Conservation (phyloP, 2,888 invertebrate genomes). For the Mantis religiosa region DNA sequence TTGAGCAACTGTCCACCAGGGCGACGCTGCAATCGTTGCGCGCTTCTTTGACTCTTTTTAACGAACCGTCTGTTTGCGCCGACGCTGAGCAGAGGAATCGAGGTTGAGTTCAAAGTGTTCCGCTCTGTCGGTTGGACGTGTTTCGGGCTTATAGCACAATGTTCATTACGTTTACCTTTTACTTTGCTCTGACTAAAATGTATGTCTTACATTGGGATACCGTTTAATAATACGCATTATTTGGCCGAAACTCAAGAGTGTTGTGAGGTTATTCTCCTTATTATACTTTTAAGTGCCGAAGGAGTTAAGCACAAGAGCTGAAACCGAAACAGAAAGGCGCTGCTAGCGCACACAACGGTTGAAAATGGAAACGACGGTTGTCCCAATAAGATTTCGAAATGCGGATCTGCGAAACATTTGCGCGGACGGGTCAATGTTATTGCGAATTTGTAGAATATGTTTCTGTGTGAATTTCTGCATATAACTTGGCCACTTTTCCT, state of each 20-base stretch:
- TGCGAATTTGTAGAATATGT: background rate
- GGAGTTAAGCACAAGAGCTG: background rate
- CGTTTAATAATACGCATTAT: background rate
- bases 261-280: background rate
- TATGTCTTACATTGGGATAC: background rate
- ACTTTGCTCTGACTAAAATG: background rate
- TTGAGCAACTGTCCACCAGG: constrained; percentile 3
- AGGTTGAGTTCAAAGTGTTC: background rate
- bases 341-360: background rate
- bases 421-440: background rate
- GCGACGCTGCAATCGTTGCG: constrained; percentile 7
- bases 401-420: background rate
- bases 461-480: background rate
- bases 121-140: background rate
- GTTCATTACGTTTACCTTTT: background rate
- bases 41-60: constrained; percentile 15
- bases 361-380: background rate
- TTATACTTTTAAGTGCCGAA: background rate
- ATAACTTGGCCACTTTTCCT: background rate
- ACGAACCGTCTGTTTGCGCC: constrained; percentile 15
- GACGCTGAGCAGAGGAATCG: background rate
- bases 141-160: background rate
- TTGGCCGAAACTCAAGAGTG: background rate
- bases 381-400: background rate
- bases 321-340: background rate